Base-by-base conservation (phyloP, 2,797 vertebrate genomes). In the Xenops minutus region DNA sequence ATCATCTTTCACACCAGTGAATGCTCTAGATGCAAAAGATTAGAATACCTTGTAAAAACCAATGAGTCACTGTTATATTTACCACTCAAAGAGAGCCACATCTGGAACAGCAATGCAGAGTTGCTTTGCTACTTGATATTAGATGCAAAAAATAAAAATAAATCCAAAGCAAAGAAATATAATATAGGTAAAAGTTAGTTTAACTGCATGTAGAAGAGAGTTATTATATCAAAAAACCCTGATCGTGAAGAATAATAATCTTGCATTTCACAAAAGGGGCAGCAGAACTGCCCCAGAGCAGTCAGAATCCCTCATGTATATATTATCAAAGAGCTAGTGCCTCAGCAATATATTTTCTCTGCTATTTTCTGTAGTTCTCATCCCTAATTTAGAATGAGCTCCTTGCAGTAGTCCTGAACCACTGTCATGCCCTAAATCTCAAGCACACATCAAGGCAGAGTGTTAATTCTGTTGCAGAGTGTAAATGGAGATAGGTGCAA, bases 391-490 rank as follows among this genome's bases (percentile, higher is more conserved):
- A n/a, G 59, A 68, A 72, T 17, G 16, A 87, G 12, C 1, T 12
- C 9, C 22, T 39, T 76, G 49, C 3, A 39, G 30, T 4, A 39
- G 30, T 55, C 10, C 63, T 56, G 63, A 67, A 41, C 34, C 46
- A 41, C n/a, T 39, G 8, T 15, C 67, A 71, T 13, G 72, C 67
- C 26, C 52, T 76, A 59, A 59, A 18, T 73, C 43, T 84, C 71
- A 66, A 69, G 48, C 51, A 43, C 0, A 0, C 21, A 36, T 87
- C 2, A 2, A 94, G 30, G 23, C 55, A 79, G 56, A 46, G 27
- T 11, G 10, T 66, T 92, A 72, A 48, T 90, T 91, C 41, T 49
- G 34, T 37, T 74, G 49, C 41, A 74, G n/a, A 90, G 23, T 0
- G 0, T 64, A 75, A 90, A 64, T 29, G n/a, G 62, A 86, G 71